Evolutionary conservation across 2,888 invertebrate genomes (phyloP).

Genomic region (Cheiracanthium punctorium): DNA sequence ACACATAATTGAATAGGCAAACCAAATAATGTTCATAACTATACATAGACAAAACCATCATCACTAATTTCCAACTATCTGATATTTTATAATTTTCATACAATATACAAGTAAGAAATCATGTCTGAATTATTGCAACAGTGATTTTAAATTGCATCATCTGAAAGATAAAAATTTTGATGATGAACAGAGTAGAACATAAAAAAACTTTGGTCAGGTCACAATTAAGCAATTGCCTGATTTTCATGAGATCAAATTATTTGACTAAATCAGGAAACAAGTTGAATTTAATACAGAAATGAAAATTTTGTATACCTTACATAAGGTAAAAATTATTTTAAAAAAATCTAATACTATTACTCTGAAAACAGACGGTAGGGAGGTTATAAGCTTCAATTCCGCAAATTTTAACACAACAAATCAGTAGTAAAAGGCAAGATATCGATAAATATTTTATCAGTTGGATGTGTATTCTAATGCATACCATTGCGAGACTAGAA

Average conservation of each 20-base stretch:
- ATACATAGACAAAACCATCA: background rate
- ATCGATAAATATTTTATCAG: background rate
- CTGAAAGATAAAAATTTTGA: background rate
- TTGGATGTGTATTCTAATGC: slow-evolving; percentile 6
- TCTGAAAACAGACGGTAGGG: background rate
- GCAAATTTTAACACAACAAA: slow-evolving; percentile 26
- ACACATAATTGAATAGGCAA: too few relatives aligned
- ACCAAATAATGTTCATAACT: background rate
- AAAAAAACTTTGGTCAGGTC: background rate
- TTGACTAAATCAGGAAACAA: background rate
- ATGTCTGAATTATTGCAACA: slow-evolving; percentile 1
- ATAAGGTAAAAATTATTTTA: background rate
- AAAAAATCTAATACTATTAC: background rate
- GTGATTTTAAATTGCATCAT: background rate
- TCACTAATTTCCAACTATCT: background rate
- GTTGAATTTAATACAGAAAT: background rate
- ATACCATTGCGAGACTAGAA: slow-evolving; percentile 57
- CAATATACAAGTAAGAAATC: background rate
- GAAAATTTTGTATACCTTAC: background rate
- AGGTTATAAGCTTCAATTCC: background rate
- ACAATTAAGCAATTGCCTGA: background rate
- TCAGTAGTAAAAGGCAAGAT: background rate
- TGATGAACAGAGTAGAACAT: background rate
- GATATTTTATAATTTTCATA: background rate
- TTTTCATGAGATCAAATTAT: background rate